These are phyloP conservation scores for Zoanthus sociatus DNA, from an alignment of 92 coral and sea anemone species.

Conservation along the genomic window DNA sequence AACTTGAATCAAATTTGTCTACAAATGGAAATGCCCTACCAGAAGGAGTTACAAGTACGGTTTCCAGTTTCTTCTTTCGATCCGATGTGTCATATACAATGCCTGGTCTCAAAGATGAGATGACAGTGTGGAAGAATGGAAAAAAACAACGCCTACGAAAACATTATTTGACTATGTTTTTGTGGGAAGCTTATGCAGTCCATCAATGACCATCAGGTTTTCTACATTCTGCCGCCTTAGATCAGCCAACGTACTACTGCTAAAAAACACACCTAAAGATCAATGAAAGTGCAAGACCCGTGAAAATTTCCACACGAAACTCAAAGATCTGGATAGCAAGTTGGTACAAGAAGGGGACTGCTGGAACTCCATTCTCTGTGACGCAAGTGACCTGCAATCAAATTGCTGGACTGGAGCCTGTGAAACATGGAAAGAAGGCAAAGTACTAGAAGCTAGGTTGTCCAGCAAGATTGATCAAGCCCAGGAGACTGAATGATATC, in stretches of 20 bases:
- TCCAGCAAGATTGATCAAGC: constrained; percentile 30
- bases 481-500: constrained; percentile 49
- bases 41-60: constrained; percentile 51
- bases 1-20: constrained; percentile 36
- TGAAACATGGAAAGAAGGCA: constrained; percentile 58
- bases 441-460: constrained; percentile 39
- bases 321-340: constrained; percentile 40
- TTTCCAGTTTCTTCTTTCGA: constrained; percentile 49
- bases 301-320: background rate
- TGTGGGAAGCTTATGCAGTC: constrained; percentile 31
- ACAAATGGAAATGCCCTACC: constrained; percentile 51
- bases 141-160: constrained; percentile 60
- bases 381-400: constrained; percentile 31
- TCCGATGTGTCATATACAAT: constrained; percentile 57
- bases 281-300: too few relatives aligned
- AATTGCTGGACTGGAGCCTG: constrained; percentile 23
- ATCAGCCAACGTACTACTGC: constrained; percentile 58
- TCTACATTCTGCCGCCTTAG: constrained; percentile 55
- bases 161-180: constrained; percentile 60
- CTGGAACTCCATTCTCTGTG: constrained; percentile 49
- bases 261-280: constrained; percentile 59
- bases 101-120: constrained; percentile 66
- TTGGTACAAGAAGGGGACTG: constrained; percentile 10
- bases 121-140: constrained; percentile 59
- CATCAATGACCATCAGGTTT: constrained; percentile 50